A percentile compares a stretch with the other conserved stretches of the same genome.
Conservation (phyloP, 2,113 vertebrate species). For the Eclectus roratus region DNA sequence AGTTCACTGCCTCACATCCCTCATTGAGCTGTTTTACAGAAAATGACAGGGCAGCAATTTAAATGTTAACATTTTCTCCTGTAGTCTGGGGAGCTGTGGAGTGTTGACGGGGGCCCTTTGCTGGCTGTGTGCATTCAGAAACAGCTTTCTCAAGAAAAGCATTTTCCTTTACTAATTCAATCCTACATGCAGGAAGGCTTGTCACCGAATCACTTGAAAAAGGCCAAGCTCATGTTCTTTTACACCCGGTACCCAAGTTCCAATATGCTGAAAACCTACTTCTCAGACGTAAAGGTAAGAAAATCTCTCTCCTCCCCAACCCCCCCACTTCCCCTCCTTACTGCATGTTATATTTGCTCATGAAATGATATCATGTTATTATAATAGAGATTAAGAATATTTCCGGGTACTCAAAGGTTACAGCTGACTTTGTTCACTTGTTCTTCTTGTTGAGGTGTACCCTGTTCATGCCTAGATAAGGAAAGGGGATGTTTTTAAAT, state of each 20-base stretch:
- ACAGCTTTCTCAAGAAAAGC: not conserved
- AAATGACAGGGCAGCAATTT: not conserved
- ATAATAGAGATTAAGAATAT: not conserved
- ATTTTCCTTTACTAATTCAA: slow-evolving; percentile 83
- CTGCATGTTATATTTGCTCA: not conserved
- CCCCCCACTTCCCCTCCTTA: not conserved
- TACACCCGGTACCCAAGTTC: slow-evolving; percentile 98
- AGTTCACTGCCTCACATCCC: not conserved
- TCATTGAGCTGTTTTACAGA: not conserved
- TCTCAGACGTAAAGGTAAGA: slow-evolving; percentile 98
- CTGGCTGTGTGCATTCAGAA: not conserved
- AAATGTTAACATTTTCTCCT: not conserved
- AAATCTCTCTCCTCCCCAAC: not conserved
- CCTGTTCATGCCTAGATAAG: not conserved
- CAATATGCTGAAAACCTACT: slow-evolving; percentile 99
- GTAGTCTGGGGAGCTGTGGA: not conserved
- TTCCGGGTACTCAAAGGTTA: not conserved
- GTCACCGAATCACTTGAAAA: slow-evolving; percentile 99
- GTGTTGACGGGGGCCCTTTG: not conserved
- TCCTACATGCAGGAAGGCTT: slow-evolving; percentile 94
- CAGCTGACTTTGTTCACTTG: not conserved
- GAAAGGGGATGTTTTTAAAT: not conserved
- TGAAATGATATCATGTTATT: not conserved
- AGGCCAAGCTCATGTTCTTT: slow-evolving; percentile 99
- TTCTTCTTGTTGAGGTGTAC: not conserved